Base-by-base conservation (phyloP, 2,888 invertebrate species). In the Ornithoptera priamus region DNA sequence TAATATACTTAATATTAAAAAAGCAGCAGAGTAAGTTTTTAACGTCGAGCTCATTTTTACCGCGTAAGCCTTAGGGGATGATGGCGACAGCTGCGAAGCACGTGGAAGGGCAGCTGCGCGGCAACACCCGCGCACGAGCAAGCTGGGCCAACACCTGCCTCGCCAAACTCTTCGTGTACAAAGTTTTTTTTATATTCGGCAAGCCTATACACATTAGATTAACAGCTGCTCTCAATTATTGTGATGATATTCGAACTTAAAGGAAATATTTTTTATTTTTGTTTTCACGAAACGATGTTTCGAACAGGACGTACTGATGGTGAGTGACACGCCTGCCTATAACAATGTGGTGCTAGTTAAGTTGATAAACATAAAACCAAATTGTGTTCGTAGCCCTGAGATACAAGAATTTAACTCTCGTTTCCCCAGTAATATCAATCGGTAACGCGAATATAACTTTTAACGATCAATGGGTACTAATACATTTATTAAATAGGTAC, bases 61-160 rank as follows among this genome's bases (percentile, higher is more conserved):
- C 70, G 62, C 66, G 63, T 53, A 57, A 70, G 67, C 67, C 74
- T 75, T 77, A 71, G 67, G 84, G 86, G 85, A 83, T 81, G 83
- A 78, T 76, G 80, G 79, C 77, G 86, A 83, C 92, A 92, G 91
- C 88, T 92, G 92, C 77, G 70, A 65, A 85, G 91, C 92, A 91
- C 92, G 92, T 92, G 91, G 84, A 74, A 72, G 72, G 79, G 84
- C 92, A 91, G 92, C 88, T 91, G 90, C 76, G 76, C 73, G 56
- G 17, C 8, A 80, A 78, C 89, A 80, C 88, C 88, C 85, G 87
- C 89, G 86, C 85, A 83, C 81, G 82, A 73, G 83, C 90, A 92
- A 92, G 92, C 91, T 92, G 92, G 85, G 75, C 66, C 30, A 75
- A 75, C 83, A 79, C 91, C 88, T 87, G 85, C 83, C 74, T 74